Percentiles rank a stretch among this genome's conserved stretches.
Evolutionary conservation across 2,888 invertebrate genomes (phyloP).

Genomic region (Megalurothrips usitatus): DNA sequence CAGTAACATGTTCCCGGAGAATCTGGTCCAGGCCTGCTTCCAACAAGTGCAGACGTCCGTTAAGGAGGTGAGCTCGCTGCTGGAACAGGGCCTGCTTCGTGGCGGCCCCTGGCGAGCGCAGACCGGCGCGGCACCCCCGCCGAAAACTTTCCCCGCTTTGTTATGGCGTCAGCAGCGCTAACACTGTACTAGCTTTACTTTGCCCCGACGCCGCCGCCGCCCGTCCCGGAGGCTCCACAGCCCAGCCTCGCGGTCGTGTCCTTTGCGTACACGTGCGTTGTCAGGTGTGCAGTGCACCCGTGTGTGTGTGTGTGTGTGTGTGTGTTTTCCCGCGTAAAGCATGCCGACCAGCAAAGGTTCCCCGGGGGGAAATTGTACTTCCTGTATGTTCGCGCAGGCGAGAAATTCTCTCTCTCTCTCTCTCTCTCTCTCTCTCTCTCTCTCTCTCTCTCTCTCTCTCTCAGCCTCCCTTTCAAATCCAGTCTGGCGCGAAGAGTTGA

Average conservation of each 20-base stretch:
- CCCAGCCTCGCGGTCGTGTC: too few relatives aligned
- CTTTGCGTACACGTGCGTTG: too few relatives aligned
- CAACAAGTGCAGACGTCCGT: conserved; percentile 55
- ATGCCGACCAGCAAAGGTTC: too few relatives aligned
- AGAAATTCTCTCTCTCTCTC: neutral
- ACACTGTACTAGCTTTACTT: neutral
- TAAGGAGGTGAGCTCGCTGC: conserved; percentile 38
- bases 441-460: conserved; percentile 1
- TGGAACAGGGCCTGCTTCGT: too few relatives aligned
- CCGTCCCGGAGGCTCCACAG: too few relatives aligned
- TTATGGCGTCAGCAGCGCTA: neutral
- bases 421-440: neutral
- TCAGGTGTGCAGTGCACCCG: too few relatives aligned
- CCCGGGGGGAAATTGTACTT: too few relatives aligned
- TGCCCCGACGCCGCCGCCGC: too few relatives aligned
- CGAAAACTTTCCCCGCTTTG: neutral
- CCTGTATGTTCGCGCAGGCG: neutral
- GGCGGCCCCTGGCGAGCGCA: too few relatives aligned
- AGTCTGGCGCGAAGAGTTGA: conserved; percentile 40
- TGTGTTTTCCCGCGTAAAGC: too few relatives aligned
- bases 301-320: too few relatives aligned
- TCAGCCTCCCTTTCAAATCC: conserved; percentile 30
- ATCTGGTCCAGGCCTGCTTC: conserved; percentile 57
- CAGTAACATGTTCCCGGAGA: conserved; percentile 60
- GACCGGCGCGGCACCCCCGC: too few relatives aligned